phyloP scores from a whole-genome alignment of 1,140 invertebrate genomes.

The Planococcus citri region DNA sequence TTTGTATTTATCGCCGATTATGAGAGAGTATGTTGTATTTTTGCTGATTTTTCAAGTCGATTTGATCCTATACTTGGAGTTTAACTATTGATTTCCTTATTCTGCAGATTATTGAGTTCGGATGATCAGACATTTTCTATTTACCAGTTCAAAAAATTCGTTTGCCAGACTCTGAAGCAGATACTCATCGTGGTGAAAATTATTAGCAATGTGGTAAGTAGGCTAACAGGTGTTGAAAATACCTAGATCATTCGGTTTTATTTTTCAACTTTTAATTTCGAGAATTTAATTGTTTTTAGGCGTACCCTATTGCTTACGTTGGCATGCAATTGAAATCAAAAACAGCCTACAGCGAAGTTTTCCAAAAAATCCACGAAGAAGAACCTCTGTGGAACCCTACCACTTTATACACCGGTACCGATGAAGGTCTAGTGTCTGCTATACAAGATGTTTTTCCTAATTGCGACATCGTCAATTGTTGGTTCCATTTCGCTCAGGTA shows the following conservation, averaged over 20 bases:
- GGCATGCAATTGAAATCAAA: neutral
- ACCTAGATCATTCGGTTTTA: neutral
- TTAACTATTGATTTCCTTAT: neutral
- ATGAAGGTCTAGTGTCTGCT: neutral
- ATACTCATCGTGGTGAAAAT: neutral
- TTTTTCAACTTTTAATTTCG: neutral
- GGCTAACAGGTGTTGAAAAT: neutral
- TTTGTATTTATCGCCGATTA: neutral
- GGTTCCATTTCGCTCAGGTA: constrained; percentile 14
- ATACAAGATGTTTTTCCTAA: neutral
- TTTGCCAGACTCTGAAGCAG: neutral
- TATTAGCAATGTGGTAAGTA: neutral
- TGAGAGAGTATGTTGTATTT: neutral
- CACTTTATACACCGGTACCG: neutral
- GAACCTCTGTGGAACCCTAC: constrained; percentile 8
- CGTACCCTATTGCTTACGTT: neutral
- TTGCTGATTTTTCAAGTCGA: no score
- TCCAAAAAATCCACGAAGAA: constrained; percentile 5
- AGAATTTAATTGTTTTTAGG: neutral
- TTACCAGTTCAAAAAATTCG: neutral
- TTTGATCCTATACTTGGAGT: neutral
- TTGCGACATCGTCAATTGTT: neutral
- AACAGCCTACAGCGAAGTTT: neutral
- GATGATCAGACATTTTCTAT: neutral
- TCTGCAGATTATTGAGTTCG: neutral